Evolutionary conservation across 2,888 invertebrate species (phyloP), one percentile per base, ranked within the genome.

Genomic region (Tryphoninae sp.): DNA sequence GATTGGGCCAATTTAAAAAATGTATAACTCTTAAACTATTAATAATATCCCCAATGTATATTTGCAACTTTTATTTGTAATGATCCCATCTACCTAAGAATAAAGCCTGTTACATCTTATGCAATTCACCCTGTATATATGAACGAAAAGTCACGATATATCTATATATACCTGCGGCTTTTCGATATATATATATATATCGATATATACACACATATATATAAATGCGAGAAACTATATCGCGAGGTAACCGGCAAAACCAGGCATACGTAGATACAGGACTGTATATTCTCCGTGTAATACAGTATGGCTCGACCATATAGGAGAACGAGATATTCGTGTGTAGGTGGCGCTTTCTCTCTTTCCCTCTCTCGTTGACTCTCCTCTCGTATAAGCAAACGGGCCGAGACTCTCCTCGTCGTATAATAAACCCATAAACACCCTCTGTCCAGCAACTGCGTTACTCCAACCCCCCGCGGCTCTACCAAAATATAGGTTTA

Each of bases 341-440:
- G 71, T 71, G 67, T 81, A n/a, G 78, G 65, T 79, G 74, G 76
- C 74, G 42, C 53, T 33, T 77, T 74, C 62, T 58, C 69, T 72
- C 23, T 76, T n/a, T 71, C 40, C 72, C 62, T 71, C 69, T 78
- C 68, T 78, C 72, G 51, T 59, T 40, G 19, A 23, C 16, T 62
- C 22, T 22, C 64, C 45, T 69, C 75, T 76, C 77, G 82, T 83
- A 84, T 82, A 84, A 83, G 82, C 87, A 84, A 85, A 84, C 85
- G 80, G 82, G 78, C 81, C 82, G 80, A 86, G 86, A 87, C 87
- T 83, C 83, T 84, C 86, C 87, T 83, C 83, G 83, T 87, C 88
- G 91, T 88, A 92, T 92, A 92, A 92, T 91, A 92, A 90, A 91
- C 90, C 91, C 91, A 91, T 92, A 92, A 92, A 91, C 91, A 91